These are phyloP conservation scores for Drosophila neutralis DNA, from an alignment of 2,888 invertebrate genomes.

Conservation along the genomic window DNA sequence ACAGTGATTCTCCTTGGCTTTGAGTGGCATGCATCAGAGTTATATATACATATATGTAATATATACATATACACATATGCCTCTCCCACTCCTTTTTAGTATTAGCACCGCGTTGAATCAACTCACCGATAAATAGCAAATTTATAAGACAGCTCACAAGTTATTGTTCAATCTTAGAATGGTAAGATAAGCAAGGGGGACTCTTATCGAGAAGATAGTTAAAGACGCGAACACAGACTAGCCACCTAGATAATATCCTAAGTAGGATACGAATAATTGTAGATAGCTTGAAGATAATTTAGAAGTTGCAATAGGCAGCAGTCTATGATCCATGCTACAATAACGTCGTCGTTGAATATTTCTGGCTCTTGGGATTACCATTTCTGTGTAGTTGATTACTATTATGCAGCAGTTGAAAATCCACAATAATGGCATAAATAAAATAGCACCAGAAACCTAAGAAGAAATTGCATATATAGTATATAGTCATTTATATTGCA, in stretches of 20 bases:
- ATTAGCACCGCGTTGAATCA: not conserved
- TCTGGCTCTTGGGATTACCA: not conserved
- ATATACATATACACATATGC: not conserved
- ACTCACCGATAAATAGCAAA: not conserved
- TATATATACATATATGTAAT: not conserved
- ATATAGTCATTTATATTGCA: not conserved
- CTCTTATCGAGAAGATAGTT: not conserved
- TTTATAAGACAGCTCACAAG: not conserved
- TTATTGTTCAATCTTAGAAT: not conserved
- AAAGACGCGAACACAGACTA: not conserved
- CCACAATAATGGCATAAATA: conserved; percentile 30
- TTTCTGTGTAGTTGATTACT: not conserved
- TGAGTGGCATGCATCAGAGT: conserved; percentile 20
- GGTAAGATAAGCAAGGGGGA: not conserved
- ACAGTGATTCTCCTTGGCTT: conserved; percentile 35
- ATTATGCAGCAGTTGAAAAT: not conserved
- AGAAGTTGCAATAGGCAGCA: not conserved
- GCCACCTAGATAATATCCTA: not conserved
- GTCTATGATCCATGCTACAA: not conserved
- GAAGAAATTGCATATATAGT: not conserved
- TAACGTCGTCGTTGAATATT: accelerated
- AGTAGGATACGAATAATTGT: not conserved
- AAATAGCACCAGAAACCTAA: conserved; percentile 59
- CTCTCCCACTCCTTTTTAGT: not conserved
- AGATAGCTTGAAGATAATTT: not conserved